Base-by-base conservation (phyloP, 2,113 vertebrate genomes). In the Limnothrissa miodon region DNA sequence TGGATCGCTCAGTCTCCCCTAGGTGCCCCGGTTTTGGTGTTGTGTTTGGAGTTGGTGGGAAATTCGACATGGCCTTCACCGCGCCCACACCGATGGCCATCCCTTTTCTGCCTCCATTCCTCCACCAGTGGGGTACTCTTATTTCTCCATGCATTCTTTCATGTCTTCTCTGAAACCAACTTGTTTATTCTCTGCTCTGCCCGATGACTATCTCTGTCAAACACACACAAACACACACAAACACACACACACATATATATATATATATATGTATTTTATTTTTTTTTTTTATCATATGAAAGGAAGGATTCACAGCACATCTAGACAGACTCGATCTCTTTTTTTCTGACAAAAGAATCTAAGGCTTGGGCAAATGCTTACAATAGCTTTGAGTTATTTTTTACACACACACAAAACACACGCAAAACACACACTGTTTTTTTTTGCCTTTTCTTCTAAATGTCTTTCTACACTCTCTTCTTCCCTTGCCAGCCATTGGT, bases 271-370 rank as follows among this genome's bases (percentile, higher is more conserved):
- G n/a, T n/a, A n/a, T n/a, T n/a, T n/a, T n/a, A n/a, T n/a, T n/a
- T 3, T 62, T n/a, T 62, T 62, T 62, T n/a, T 89, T 89, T 80
- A 88, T 92, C 90, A 90, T 91, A 86, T 90, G 88, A 91, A 92
- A 92, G 89, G 90, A 89, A 89, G 90, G 90, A 93, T 92, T 92
- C 90, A 88, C 91, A 92, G 91, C 84, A 92, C 92, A 93, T 93
- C 89, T 90, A 88, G 90, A 87, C 90, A 88, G 88, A 91, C 90
- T 79, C 86, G 88, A 89, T 92, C 88, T 29, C 62, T 87, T 90
- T 92, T n/a, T 91, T 90, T 78, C 19, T 36, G 39, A 23, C 81
- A 81, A 85, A 56, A 88, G 91, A 89, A 93, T 90, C 89, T 89
- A 87, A 89, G 84, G 90, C 87, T 92, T 92, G 89, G 92, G 90